Conservation (phyloP, 2,888 invertebrate species). For the Sericinus montela region DNA sequence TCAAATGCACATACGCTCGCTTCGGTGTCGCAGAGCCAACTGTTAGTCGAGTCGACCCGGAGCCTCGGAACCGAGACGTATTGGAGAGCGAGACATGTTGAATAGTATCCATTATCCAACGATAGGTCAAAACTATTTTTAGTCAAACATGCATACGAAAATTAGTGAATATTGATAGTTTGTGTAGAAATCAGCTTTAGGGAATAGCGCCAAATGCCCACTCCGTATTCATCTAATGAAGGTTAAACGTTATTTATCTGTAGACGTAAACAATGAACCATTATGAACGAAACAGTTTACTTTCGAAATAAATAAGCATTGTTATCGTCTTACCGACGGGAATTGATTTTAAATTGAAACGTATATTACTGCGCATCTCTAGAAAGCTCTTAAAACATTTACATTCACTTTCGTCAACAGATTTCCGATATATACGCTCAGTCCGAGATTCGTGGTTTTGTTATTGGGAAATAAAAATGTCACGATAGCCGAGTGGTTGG, state of each 20-base stretch:
- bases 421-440: too few relatives aligned
- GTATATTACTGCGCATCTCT: too few relatives aligned
- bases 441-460: too few relatives aligned
- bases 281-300: not conserved
- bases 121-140: slow-evolving; percentile 41
- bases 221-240: slow-evolving; percentile 20
- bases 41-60: slow-evolving; percentile 1
- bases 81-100: slow-evolving; percentile 10
- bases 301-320: not conserved
- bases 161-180: slow-evolving; percentile 25
- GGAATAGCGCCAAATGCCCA: slow-evolving; percentile 35
- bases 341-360: too few relatives aligned
- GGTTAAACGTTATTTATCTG: slow-evolving; percentile 20
- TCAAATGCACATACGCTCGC: slow-evolving; percentile 37
- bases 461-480: too few relatives aligned
- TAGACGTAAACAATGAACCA: not conserved
- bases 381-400: too few relatives aligned
- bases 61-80: too few relatives aligned
- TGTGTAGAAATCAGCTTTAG: slow-evolving; percentile 23
- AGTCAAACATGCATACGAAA: slow-evolving; percentile 33
- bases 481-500: too few relatives aligned
- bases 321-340: too few relatives aligned
- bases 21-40: slow-evolving; percentile 35
- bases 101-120: slow-evolving; percentile 21
- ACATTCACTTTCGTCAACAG: too few relatives aligned